Conservation (phyloP, 2,113 vertebrate species). For the Colossoma macropomum region DNA sequence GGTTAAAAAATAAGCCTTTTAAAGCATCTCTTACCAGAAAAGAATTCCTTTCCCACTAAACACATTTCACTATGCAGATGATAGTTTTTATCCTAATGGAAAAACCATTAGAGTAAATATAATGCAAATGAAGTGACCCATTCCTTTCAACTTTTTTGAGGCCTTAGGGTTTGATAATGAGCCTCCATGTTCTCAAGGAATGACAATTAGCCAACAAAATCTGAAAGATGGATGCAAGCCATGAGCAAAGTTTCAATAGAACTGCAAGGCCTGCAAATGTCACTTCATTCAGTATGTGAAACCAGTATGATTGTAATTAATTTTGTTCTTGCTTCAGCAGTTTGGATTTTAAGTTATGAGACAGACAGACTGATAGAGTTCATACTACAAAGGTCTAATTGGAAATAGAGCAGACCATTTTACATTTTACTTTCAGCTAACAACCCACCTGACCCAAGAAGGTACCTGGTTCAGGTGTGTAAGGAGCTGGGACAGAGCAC, state of each 20-base stretch:
- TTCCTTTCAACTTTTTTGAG: conserved; percentile 69
- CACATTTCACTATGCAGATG: conserved; percentile 75
- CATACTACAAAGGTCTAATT: neutral
- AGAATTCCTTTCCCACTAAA: conserved; percentile 63
- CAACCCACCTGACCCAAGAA: too few species aligned
- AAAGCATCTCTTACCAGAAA: conserved; percentile 62
- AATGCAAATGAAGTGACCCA: conserved; percentile 75
- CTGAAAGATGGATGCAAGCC: conserved; percentile 45
- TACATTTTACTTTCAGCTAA: neutral
- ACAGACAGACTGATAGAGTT: neutral
- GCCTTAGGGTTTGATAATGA: conserved; percentile 74
- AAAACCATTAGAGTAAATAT: conserved; percentile 79
- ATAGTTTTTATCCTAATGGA: conserved; percentile 75
- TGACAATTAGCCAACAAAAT: conserved; percentile 67
- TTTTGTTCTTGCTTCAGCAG: neutral
- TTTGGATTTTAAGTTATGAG: conserved; percentile 9
- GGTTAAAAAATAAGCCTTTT: conserved; percentile 9
- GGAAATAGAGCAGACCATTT: neutral
- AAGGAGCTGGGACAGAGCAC: too few species aligned
- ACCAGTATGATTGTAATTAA: neutral
- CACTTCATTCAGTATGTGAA: neutral
- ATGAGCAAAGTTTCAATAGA: conserved; percentile 26
- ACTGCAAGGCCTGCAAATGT: conserved; percentile 23
- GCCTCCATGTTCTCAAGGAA: conserved; percentile 71
- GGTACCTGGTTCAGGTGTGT: too few species aligned